These are phyloP conservation scores for Lissonota sp. DNA, from an alignment of 2,888 invertebrate genomes.

Conservation along the genomic window DNA sequence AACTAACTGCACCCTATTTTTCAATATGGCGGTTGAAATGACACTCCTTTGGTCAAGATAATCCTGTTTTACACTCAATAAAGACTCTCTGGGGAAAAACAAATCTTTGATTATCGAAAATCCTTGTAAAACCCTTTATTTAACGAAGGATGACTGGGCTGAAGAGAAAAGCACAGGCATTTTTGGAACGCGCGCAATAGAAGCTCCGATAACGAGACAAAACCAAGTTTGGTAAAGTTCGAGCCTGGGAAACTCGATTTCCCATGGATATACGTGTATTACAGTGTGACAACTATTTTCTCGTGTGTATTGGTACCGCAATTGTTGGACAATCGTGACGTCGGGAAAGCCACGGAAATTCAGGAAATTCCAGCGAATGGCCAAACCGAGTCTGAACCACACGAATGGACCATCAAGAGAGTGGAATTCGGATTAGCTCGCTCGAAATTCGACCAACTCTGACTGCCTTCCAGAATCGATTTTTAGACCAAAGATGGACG, in stretches of 20 bases:
- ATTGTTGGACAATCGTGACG: not conserved
- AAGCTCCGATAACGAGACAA: slow-evolving; percentile 49
- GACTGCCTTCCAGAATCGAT: slow-evolving; percentile 36
- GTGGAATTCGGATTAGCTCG: slow-evolving; percentile 49
- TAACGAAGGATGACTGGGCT: not conserved
- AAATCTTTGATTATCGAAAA: too few relatives aligned
- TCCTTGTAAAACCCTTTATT: too few relatives aligned
- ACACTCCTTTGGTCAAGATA: too few relatives aligned
- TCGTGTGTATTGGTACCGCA: not conserved
- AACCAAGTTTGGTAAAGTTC: slow-evolving; percentile 39
- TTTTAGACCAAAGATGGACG: not conserved
- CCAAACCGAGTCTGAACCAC: slow-evolving; percentile 35
- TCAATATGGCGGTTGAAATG: too few relatives aligned
- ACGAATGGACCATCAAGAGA: slow-evolving; percentile 55
- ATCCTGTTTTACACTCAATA: too few relatives aligned
- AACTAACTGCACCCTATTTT: too few relatives aligned
- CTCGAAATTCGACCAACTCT: slow-evolving; percentile 42
- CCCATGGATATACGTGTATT: not conserved
- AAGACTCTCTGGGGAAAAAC: too few relatives aligned
- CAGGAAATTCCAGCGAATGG: slow-evolving; percentile 29
- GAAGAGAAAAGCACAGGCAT: slow-evolving; percentile 13
- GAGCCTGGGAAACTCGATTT: not conserved
- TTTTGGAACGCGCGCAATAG: slow-evolving; percentile 16
- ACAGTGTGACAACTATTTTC: slow-evolving; percentile 19
- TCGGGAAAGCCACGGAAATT: slow-evolving; percentile 38